Base-by-base conservation (phyloP, 2,888 invertebrate genomes). In the Phyto melanocephala region DNA sequence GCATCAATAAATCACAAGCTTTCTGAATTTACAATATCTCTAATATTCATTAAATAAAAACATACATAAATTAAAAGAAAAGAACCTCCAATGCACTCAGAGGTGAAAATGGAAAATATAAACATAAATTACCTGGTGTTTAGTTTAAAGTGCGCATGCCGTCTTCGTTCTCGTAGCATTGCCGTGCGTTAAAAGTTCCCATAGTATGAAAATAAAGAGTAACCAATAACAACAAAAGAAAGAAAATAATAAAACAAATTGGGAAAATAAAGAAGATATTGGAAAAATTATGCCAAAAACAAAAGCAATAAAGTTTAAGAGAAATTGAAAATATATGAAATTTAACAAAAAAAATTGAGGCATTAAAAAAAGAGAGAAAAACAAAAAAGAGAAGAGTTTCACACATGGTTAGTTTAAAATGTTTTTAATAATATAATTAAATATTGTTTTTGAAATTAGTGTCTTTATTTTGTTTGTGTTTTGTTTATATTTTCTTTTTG, bases 141-240 rank as follows among this genome's bases (percentile, higher is more conserved):
- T 85, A 96, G 96, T 90, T 97, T 97, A 92, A 96, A 94, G 93
- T 96, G 96, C 92, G 95, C 95, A 93, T 97, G 97, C 87, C 95
- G 94, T 88, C 96, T 93, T 87, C 96, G 93, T 90, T 96, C 95
- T 89, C 97, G 95, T 92, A 97, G 93, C 97, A 97, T 97, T 91
- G 93, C 88, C 86, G 89, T 88, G 80, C 87, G 86, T 89, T 93
- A 94, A 93, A 47, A 15, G 90, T 90, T 90, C 88, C 89, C 90
- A 84, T 79, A 80, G 80, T 84, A 89, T 90, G 90, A 90, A 90
- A 90, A 87, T 87, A 56, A 89, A 89, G 86, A 86, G 87, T 89
- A 88, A 88, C 87, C 89, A 89, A 88, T 86, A 89, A 85, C 87
- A 89, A 86, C 85, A 89, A 88, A 84, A 85, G 83, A 78, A 85